Conservation (phyloP, 2,888 invertebrate species). For the Vandiemenella viatica region DNA sequence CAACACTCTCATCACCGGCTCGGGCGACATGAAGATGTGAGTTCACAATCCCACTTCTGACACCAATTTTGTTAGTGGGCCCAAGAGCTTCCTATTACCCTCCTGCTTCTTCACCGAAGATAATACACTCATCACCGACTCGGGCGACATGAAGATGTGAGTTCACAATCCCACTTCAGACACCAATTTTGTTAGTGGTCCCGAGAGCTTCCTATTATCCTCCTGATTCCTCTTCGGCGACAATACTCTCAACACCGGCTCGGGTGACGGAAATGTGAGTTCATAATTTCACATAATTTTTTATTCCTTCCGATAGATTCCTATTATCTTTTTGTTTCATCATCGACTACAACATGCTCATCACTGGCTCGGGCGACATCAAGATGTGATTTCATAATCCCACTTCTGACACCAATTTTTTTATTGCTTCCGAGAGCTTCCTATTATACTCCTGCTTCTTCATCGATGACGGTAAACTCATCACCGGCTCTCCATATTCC, state of each 20-base stretch:
- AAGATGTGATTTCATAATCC: too few species aligned
- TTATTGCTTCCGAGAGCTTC: too few species aligned
- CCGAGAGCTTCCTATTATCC: constrained; percentile 75
- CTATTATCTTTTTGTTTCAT: constrained; percentile 81
- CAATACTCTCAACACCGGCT: constrained; percentile 69
- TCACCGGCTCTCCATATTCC: too few species aligned
- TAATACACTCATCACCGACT: constrained; percentile 69
- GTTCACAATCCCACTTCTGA: too few species aligned
- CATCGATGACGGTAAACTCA: too few species aligned
- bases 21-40: constrained; percentile 89
- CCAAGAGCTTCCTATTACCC: constrained; percentile 75
- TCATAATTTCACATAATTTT: too few species aligned
- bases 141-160: constrained; percentile 89
- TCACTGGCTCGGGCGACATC: too few species aligned
- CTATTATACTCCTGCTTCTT: too few species aligned
- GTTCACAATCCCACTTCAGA: too few species aligned
- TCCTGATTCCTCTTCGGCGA: constrained; percentile 79
- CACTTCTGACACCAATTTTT: too few species aligned
- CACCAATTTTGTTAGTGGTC: too few species aligned
- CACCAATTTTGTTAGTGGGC: too few species aligned
- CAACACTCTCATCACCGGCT: constrained; percentile 69
- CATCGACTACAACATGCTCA: constrained; percentile 62
- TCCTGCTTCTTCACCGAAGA: constrained; percentile 79
- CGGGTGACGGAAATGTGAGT: constrained; percentile 82
- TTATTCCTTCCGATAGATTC: constrained; percentile 77